Conservation (phyloP, 2,888 invertebrate species). For the Hemistola chrysoprasaria region DNA sequence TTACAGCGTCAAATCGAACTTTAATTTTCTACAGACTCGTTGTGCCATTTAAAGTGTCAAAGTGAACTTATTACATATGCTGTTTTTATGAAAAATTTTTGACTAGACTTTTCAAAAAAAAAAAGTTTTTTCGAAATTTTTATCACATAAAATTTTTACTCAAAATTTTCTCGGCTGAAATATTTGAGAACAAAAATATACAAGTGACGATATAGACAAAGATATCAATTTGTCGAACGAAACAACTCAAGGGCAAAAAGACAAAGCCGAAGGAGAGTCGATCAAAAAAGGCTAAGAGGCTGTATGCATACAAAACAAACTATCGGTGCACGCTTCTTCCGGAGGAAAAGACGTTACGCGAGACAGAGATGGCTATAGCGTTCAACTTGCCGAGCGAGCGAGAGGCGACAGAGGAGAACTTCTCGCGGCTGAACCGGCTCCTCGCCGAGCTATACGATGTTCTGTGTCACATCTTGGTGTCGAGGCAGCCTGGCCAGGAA, state of each 20-base stretch:
- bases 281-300: slow-evolving; percentile 51
- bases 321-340: slow-evolving; percentile 71
- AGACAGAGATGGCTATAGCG: slow-evolving; percentile 81
- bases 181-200: slow-evolving; percentile 16
- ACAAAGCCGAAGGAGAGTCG: slow-evolving; percentile 39
- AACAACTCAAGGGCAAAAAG: slow-evolving; percentile 21
- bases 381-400: slow-evolving; percentile 81
- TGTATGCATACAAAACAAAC: slow-evolving; percentile 77
- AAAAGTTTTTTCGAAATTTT: slow-evolving; percentile 19
- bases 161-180: slow-evolving; percentile 6
- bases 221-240: neutral
- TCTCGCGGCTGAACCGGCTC: slow-evolving; percentile 81
- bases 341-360: slow-evolving; percentile 59
- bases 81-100: slow-evolving; percentile 35
- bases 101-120: slow-evolving; percentile 26
- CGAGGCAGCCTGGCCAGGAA: slow-evolving; percentile 75
- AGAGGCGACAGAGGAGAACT: slow-evolving; percentile 81
- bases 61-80: slow-evolving; percentile 52
- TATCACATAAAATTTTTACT: slow-evolving; percentile 3
- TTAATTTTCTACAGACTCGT: slow-evolving; percentile 39
- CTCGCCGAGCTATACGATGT: slow-evolving; percentile 80
- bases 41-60: slow-evolving; percentile 53
- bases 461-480: slow-evolving; percentile 79
- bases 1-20: slow-evolving; percentile 53
- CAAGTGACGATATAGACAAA: slow-evolving; percentile 26